Base-by-base conservation (phyloP, 2,113 vertebrate genomes). In the Heteronetta atricapilla region DNA sequence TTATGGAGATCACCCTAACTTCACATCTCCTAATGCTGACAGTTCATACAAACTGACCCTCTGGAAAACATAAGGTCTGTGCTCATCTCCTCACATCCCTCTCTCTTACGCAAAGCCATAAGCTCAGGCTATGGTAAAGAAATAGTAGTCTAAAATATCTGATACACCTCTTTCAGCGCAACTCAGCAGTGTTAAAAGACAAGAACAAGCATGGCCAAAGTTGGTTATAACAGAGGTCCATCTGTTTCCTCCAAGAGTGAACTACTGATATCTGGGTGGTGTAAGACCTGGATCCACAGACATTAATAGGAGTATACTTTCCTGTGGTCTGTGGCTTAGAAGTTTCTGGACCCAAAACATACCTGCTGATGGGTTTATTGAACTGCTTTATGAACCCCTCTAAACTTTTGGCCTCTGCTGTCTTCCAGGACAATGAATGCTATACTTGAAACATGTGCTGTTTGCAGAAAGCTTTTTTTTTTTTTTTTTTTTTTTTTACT, bases 141-240 rank as follows among this genome's bases (percentile, higher is more conserved):
- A 69, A 5, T 1, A 36, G 19, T 15, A 48, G 10, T 60, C 59
- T 78, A 29, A 58, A 91, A 58, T 13, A 42, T 2, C 5, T 50
- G 22, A 60, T 75, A 55, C 0, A 23, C 6, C 3, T 79, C 2
- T 21, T 50, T 53, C n/a, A 59, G 56, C 25, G 11, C 13, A 38
- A 8, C 15, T 1, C 0, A 56, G 46, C 11, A 12, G 77, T 74
- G 6, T 56, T 55, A 38, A 42, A 60, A 74, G 6, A 53, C 6
- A n/a, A 68, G 8, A 42, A 33, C 13, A 29, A 5, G 5, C 7
- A 34, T 0, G 0, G 48, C 25, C 3, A 3, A 25, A 53, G 38
- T 23, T 29, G 3, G 28, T 34, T 44, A 42, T 34, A n/a, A n/a
- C 13, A 42, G 50, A 79, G 40, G 23, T 59, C 50, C n/a, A 16